A percentile compares a stretch with the other conserved stretches of the same genome.
These are phyloP conservation scores for Geotrupes spiniger DNA, from an alignment of 2,888 invertebrate genomes.

Conservation along the genomic window DNA sequence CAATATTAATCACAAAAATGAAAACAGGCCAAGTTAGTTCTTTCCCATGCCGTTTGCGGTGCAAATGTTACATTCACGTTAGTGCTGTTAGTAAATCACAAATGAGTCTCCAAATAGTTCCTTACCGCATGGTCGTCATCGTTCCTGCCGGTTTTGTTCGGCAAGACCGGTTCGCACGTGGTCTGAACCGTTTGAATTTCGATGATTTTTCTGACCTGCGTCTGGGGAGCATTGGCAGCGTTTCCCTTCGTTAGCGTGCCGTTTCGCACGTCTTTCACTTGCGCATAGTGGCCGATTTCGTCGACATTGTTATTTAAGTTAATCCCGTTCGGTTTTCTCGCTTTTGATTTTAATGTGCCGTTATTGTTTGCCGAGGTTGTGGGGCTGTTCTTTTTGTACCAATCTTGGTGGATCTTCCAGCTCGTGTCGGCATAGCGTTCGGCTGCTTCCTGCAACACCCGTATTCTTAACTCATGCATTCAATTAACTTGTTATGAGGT, in stretches of 20 bases:
- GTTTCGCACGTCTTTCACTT: constrained; percentile 21
- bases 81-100: constrained; percentile 20
- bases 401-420: constrained; percentile 70
- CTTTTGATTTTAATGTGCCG: constrained; percentile 43
- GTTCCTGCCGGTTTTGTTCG: neutral
- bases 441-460: constrained; percentile 57
- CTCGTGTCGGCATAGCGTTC: constrained; percentile 72
- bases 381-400: constrained; percentile 56
- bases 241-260: constrained; percentile 20
- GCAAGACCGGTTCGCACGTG: constrained; percentile 21
- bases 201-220: constrained; percentile 31
- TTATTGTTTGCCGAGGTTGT: constrained; percentile 40
- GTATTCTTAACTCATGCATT: neutral
- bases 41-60: neutral
- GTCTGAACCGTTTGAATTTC: constrained; percentile 46
- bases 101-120: constrained; percentile 21
- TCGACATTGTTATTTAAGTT: constrained; percentile 20
- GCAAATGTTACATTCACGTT: constrained; percentile 9
- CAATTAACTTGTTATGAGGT: too few relatives aligned
- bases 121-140: constrained; percentile 18
- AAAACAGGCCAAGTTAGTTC: too few relatives aligned
- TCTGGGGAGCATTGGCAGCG: constrained; percentile 37
- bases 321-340: constrained; percentile 25
- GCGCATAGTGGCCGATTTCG: constrained; percentile 18
- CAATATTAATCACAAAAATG: too few relatives aligned